phyloP scores from a whole-genome alignment of 2,888 invertebrate species.

The Labia minor region DNA sequence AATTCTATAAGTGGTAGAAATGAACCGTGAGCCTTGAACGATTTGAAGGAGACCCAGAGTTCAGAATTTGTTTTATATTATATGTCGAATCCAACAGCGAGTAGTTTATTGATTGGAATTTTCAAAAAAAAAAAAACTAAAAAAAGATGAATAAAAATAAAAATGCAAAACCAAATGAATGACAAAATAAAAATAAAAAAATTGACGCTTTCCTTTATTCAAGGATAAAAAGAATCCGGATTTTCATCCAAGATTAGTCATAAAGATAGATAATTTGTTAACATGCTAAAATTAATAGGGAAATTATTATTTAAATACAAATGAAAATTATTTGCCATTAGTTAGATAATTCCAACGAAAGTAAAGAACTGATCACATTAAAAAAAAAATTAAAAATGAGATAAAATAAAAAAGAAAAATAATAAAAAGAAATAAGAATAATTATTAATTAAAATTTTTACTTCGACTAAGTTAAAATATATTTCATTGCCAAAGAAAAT shows the following conservation, averaged over 20 bases:
- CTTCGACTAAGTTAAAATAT: too few species aligned
- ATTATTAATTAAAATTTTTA: too few species aligned
- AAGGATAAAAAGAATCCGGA: not conserved
- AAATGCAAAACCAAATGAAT: not conserved
- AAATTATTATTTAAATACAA: not conserved
- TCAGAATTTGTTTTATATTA: constrained; percentile 13
- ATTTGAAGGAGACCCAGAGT: not conserved
- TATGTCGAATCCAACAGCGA: not conserved
- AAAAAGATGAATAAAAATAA: not conserved
- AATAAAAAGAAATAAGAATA: too few species aligned
- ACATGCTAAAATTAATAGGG: not conserved
- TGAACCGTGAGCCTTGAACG: constrained; percentile 3
- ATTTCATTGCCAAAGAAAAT: too few species aligned
- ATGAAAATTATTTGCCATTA: too few species aligned
- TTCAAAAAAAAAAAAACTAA: not conserved
- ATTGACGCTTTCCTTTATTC: not conserved
- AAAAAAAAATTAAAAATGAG: too few species aligned
- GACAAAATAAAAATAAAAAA: too few species aligned
- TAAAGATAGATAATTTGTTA: not conserved
- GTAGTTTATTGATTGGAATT: not conserved
- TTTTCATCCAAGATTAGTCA: not conserved
- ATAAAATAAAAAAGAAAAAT: too few species aligned
- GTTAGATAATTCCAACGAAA: too few species aligned
- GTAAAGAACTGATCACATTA: too few species aligned
- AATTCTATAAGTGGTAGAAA: constrained; percentile 5